A percentile compares a stretch with the other conserved stretches of the same genome.
Conservation (phyloP, 2,888 invertebrate species). For the Allygus modestus region DNA sequence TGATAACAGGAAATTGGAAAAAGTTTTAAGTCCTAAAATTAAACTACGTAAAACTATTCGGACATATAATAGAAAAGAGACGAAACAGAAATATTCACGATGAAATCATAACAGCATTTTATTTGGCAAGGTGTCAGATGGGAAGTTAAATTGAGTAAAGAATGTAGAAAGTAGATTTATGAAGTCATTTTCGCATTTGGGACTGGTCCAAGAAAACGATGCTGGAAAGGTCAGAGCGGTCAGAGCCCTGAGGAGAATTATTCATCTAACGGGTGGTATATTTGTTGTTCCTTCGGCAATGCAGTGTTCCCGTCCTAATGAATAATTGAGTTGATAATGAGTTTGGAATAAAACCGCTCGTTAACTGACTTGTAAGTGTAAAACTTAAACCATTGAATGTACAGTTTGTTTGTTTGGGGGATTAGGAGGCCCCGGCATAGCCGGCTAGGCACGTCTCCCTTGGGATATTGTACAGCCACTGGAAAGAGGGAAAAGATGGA, state of each 20-base stretch:
- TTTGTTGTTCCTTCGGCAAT: not conserved
- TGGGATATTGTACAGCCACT: too few relatives aligned
- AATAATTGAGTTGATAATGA: too few relatives aligned
- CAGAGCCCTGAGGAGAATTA: not conserved
- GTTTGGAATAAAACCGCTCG: too few relatives aligned
- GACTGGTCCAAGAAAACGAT: not conserved
- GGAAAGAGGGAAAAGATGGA: too few relatives aligned
- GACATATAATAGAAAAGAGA: not conserved
- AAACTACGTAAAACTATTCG: not conserved
- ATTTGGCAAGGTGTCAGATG: constrained; percentile 5
- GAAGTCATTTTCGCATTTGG: constrained; percentile 11
- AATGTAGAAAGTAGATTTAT: not conserved
- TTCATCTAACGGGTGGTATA: not conserved
- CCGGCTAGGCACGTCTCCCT: too few relatives aligned
- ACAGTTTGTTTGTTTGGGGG: too few relatives aligned
- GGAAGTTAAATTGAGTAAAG: constrained; percentile 1
- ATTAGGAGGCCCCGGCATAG: too few relatives aligned
- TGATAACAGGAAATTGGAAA: not conserved
- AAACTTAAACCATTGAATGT: too few relatives aligned
- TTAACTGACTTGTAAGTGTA: too few relatives aligned
- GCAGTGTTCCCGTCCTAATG: not conserved
- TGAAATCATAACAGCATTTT: not conserved
- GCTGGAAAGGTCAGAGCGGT: not conserved
- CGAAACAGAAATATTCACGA: not conserved
- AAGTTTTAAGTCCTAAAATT: not conserved